These are phyloP conservation scores for Carettochelys insculpta DNA, from an alignment of 2,113 vertebrate genomes.

Conservation along the genomic window DNA sequence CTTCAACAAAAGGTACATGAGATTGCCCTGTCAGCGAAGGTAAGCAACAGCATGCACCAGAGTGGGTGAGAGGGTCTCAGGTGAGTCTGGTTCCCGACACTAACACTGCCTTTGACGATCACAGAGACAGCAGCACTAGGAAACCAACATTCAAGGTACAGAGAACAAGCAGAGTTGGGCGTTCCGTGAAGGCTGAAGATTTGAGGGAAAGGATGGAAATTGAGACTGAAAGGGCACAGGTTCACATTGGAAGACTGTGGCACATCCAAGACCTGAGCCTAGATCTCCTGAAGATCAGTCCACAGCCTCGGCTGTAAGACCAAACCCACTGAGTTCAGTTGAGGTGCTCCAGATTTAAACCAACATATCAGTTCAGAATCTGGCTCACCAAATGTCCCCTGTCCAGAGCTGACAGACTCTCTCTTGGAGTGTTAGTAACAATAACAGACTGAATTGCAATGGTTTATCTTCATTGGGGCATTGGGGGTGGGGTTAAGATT, in stretches of 20 bases:
- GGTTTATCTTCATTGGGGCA: not conserved
- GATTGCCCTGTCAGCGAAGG: no score
- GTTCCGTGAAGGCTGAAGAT: not conserved
- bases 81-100: not conserved
- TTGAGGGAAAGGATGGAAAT: not conserved
- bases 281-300: not conserved
- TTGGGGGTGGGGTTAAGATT: fast-evolving
- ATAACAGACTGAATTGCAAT: not conserved
- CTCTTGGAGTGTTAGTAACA: not conserved
- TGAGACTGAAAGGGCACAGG: not conserved
- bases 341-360: not conserved
- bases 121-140: not conserved
- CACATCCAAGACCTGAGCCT: not conserved
- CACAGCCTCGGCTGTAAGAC: fast-evolving
- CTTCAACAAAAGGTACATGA: no score
- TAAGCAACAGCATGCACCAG: not conserved
- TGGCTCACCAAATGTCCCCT: not conserved
- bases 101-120: not conserved
- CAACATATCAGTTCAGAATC: not conserved
- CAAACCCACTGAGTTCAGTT: not conserved
- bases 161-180: not conserved
- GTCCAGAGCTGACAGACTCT: not conserved
- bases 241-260: not conserved
- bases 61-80: not conserved
- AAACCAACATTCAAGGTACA: not conserved